These are phyloP conservation scores for Galbula dea DNA, from an alignment of 2,113 vertebrate species.

Conservation along the genomic window DNA sequence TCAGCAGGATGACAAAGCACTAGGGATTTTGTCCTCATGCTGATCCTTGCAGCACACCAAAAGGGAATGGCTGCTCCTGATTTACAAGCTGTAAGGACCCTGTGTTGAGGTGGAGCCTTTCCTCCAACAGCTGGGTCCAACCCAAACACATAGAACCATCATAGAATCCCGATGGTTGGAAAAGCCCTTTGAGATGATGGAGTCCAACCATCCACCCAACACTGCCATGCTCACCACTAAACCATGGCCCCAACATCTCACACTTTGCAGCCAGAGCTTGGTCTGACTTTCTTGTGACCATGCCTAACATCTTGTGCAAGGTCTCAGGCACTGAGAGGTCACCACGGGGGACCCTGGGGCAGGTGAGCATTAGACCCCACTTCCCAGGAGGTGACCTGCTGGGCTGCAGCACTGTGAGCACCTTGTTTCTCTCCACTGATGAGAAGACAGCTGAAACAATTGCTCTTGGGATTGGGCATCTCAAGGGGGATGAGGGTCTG, in stretches of 20 bases:
- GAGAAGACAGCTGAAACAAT: background rate
- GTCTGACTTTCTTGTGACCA: rapidly evolving
- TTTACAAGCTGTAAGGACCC: background rate
- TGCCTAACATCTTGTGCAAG: rapidly evolving
- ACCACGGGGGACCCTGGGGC: rapidly evolving
- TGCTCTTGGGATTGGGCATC: background rate
- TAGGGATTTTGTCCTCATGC: background rate
- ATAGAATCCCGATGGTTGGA: too few species aligned
- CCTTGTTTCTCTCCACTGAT: rapidly evolving
- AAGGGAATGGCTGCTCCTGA: background rate
- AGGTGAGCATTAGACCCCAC: rapidly evolving
- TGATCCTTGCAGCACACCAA: background rate
- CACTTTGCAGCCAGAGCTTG: background rate
- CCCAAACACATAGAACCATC: background rate
- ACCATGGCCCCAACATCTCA: too few species aligned
- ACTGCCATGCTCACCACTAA: too few species aligned
- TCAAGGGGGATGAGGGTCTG: background rate
- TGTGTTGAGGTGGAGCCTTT: rapidly evolving
- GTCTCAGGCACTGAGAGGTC: background rate
- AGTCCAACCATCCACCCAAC: too few species aligned
- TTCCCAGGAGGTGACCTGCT: rapidly evolving
- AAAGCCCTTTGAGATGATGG: too few species aligned
- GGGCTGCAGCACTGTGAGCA: rapidly evolving
- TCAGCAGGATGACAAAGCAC: slow-evolving; percentile 43
- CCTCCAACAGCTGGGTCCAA: background rate